Evolutionary conservation across 2,113 vertebrate genomes (phyloP), one percentile per base, ranked within the genome.

Genomic region (Ancistrus triradiatus): DNA sequence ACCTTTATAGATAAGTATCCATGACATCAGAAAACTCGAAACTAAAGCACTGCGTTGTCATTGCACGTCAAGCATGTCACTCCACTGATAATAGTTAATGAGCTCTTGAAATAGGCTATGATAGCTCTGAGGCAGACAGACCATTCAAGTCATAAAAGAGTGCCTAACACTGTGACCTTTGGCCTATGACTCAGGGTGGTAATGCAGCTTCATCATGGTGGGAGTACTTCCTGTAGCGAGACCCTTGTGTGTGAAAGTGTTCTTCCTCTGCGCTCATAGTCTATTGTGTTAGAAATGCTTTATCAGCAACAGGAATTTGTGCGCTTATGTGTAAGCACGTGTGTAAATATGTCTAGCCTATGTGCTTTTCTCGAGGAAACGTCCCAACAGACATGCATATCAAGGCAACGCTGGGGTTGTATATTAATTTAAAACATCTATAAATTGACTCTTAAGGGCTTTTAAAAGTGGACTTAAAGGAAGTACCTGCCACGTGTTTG

Each of bases 271-370:
- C 25, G 49, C 55, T 66, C 40, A 52, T 14, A 13, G 18, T 24
- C 69, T 55, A 79, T 73, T 84, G 83, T 82, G 70, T 64, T 69
- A 9, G 17, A 57, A 69, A 63, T 65, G 75, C 78, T 59, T 59
- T 57, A 58, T 80, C 74, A 81, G 78, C 83, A 77, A 27, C 48
- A 38, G 27, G 27, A 31, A 31, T 7, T 35, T 55, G 59, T 50
- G n/a, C n/a, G n/a, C n/a, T n/a, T n/a, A n/a, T 46, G 17, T 48
- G n/a, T 43, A 27, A n/a, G 3, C 42, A 6, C 37, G 38, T 13
- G 24, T 21, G 24, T 24, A 7, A 61, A 7, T 18, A 6, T 56
- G 42, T 19, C 4, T 17, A 40, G n/a, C 35, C 13, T 4, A 7
- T 27, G 9, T 27, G 14, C 27, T n/a, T 15, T 25, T 14, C n/a